Evolutionary conservation across 2,797 vertebrate species (phyloP).

Genomic region (Mycteria americana): DNA sequence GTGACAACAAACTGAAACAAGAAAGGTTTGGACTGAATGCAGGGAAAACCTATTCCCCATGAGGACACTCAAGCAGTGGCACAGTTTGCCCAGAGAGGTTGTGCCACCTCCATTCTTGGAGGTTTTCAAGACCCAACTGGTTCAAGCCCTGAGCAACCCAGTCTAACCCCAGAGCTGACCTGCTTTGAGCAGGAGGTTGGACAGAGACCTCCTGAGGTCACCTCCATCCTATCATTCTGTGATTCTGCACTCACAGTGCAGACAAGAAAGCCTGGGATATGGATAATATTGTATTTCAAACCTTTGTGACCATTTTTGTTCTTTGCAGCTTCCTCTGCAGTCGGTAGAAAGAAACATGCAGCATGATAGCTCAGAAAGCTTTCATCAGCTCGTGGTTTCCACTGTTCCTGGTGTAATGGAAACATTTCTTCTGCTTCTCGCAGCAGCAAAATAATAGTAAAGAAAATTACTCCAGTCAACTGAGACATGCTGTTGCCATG

Average conservation of each 20-base stretch:
- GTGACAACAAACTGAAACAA: not conserved
- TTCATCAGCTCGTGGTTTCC: not conserved
- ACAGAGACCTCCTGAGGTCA: not conserved
- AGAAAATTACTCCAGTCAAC: not conserved
- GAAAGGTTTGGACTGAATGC: not conserved
- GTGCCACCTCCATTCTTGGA: not conserved
- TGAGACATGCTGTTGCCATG: not conserved
- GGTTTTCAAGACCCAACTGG: not conserved
- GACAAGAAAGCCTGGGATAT: not conserved
- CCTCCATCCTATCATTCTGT: not conserved
- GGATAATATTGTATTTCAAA: not conserved
- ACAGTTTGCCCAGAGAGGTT: not conserved
- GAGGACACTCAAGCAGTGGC: not conserved
- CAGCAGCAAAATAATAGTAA: slow-evolving; percentile 14
- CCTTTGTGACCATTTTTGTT: not conserved
- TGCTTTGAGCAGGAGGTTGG: not conserved
- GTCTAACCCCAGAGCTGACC: not conserved
- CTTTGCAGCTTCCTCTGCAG: not conserved
- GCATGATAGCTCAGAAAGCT: not conserved
- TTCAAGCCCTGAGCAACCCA: not conserved
- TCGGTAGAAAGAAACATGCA: not conserved
- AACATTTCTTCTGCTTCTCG: not conserved
- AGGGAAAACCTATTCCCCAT: not conserved
- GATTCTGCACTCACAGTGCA: not conserved
- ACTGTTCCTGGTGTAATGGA: not conserved